phyloP scores from a whole-genome alignment of 2,113 vertebrate genomes.

The Panthera uncia region DNA sequence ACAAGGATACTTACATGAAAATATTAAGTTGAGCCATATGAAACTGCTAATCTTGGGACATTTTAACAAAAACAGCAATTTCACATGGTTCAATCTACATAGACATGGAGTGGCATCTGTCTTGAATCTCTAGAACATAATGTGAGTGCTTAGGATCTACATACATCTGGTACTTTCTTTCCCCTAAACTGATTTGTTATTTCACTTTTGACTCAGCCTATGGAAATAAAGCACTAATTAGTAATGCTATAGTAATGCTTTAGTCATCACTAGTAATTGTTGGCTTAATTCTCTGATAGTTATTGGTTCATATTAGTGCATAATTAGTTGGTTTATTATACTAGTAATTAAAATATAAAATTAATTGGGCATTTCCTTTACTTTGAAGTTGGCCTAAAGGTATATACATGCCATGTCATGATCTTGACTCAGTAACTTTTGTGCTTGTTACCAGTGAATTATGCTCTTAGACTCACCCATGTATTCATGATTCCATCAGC shows the following conservation, averaged over 20 bases:
- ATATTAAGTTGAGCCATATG: not conserved
- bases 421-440: constrained; percentile 32
- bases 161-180: not conserved
- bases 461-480: not conserved
- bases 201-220: constrained; percentile 56
- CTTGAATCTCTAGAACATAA: constrained; percentile 8
- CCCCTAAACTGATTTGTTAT: constrained; percentile 30
- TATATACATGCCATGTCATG: not conserved
- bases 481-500: not conserved
- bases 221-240: constrained; percentile 57
- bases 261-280: constrained; percentile 64
- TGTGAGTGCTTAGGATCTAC: not conserved
- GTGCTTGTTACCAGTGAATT: not conserved
- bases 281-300: constrained; percentile 57
- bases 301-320: constrained; percentile 39
- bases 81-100: not conserved
- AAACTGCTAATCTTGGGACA: constrained; percentile 24
- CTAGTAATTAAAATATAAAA: constrained; percentile 67
- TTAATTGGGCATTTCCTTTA: constrained; percentile 70
- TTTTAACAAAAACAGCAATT: constrained; percentile 32
- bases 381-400: constrained; percentile 65
- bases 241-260: constrained; percentile 42
- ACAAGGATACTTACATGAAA: not conserved
- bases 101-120: not conserved
- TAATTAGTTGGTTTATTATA: constrained; percentile 68